phyloP scores from a whole-genome alignment of 1,140 invertebrate genomes.

The Heliconius melpomene region DNA sequence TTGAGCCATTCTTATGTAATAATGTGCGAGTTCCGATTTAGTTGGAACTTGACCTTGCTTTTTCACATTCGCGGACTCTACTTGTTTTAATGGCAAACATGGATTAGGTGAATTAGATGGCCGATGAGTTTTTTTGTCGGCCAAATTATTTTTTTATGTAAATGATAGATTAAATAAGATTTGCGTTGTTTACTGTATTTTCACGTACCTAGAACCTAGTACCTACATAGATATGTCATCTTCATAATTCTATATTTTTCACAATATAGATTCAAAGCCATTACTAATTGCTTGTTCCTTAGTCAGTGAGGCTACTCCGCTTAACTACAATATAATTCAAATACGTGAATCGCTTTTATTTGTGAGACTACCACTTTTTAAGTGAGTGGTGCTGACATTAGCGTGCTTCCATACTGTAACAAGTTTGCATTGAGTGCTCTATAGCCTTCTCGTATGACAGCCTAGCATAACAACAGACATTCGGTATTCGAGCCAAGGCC shows the following conservation, averaged over 20 bases:
- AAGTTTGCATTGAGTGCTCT: slow-evolving; percentile 75
- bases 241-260: not conserved
- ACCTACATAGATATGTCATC: no score
- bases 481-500: slow-evolving; percentile 77
- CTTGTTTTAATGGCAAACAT: slow-evolving; percentile 34
- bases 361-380: slow-evolving; percentile 46
- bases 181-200: not conserved
- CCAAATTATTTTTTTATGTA: not conserved
- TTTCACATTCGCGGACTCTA: slow-evolving; percentile 40
- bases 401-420: slow-evolving; percentile 55
- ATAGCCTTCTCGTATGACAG: slow-evolving; percentile 79
- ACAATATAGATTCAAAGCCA: slow-evolving; percentile 33
- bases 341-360: slow-evolving; percentile 29
- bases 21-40: slow-evolving; percentile 48
- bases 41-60: slow-evolving; percentile 69
- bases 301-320: not conserved
- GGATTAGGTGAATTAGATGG: not conserved
- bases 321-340: slow-evolving; percentile 25
- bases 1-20: slow-evolving; percentile 55
- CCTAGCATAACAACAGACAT: slow-evolving; percentile 71
- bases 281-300: slow-evolving; percentile 29
- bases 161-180: not conserved
- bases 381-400: slow-evolving; percentile 57
- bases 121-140: not conserved
- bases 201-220: not conserved